Conservation (phyloP, 2,888 invertebrate genomes). For the Heliconius ismenius region DNA sequence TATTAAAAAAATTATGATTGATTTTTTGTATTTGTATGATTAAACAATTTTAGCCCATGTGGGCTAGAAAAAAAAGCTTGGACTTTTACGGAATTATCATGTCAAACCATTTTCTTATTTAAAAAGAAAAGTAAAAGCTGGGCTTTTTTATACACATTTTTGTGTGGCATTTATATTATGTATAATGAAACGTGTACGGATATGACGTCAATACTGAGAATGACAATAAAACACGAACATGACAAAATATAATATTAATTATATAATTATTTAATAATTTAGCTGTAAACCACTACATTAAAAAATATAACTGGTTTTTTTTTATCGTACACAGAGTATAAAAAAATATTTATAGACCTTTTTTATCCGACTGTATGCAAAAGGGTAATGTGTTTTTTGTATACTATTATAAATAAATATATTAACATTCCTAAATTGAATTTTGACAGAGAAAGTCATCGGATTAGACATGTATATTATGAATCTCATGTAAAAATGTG, state of each 20-base stretch:
- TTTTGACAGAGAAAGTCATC: conserved; percentile 29
- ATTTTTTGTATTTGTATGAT: neutral
- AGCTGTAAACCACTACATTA: neutral
- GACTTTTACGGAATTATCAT: no score
- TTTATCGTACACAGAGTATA: conserved; percentile 2
- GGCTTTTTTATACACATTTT: conserved; percentile 1
- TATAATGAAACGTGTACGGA: neutral
- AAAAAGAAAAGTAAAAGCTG: conserved; percentile 4
- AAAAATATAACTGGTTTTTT: neutral
- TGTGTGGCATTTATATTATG: neutral
- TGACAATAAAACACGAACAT: conserved; percentile 32
- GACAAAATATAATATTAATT: conserved; percentile 11
- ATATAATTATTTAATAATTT: conserved; percentile 5
- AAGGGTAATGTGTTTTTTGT: conserved; percentile 8
- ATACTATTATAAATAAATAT: neutral
- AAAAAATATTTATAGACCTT: conserved; percentile 1
- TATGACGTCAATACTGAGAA: neutral
- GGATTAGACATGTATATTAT: conserved; percentile 41
- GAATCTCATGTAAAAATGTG: conserved; percentile 62
- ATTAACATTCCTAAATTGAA: conserved; percentile 47
- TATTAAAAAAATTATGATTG: neutral
- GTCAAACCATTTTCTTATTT: no score
- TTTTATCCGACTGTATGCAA: neutral
- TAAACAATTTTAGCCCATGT: neutral
- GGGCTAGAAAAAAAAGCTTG: neutral